Evolutionary conservation across 2,888 invertebrate species (phyloP), one percentile per base, ranked within the genome.

Genomic region (Eupsilia transversa): DNA sequence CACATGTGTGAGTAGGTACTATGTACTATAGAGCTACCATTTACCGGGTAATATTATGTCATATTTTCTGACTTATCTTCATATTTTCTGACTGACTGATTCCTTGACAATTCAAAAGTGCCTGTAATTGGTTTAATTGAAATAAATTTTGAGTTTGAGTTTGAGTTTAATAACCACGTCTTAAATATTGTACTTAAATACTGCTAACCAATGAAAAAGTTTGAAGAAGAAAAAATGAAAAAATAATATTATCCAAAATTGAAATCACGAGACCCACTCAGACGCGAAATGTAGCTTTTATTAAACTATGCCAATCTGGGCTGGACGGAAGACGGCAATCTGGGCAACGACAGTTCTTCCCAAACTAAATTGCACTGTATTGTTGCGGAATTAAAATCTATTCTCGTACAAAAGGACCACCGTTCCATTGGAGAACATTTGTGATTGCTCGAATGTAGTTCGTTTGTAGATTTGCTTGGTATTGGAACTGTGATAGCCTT

Each of bases 281-380:
- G 33, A 41, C 61, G 41, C 27, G 65, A 78, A 76, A 56, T 38
- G 65, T 65, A 69, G 61, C 60, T 69, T 74, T 72, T 72, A 86
- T 78, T 74, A 74, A 86, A 80, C 75, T 46, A 68, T 30, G 33
- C 56, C 77, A 83, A 80, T 86, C 77, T 67, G 20, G 20, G 33
- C 23, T 76, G 74, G 67, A 63, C 86, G 84, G 86, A 86, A 86
- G 77, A 63, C 54, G 41, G 59, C 84, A 85, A 85, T 85, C 84
- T 76, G 38, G 61, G 6, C 57, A 35, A 35, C 63, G n/a, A 43
- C 33, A 38, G 12, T 30, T 38, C 35, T 30, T 17, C 12, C 10
- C 46, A 84, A 74, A 73, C 46, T 30, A 72, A 74, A 79, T 54
- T 63, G 70, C 41, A 72, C 68, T 54, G 69, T 81, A 79, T 79